Conservation (phyloP, 2,888 invertebrate genomes). For the Melipona beecheii region DNA sequence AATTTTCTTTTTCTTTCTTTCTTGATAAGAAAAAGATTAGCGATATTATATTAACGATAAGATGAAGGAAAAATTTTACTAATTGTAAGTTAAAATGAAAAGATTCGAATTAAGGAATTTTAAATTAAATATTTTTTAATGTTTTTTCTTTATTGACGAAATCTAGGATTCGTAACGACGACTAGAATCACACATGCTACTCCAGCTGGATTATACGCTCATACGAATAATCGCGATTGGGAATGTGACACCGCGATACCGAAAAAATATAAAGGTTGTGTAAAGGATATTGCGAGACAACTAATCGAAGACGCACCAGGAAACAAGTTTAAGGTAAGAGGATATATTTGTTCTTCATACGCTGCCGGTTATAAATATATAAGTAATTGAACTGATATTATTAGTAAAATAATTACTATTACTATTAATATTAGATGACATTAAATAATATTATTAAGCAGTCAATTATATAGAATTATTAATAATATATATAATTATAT, state of each 20-base stretch:
- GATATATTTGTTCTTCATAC: not conserved
- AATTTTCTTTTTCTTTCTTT: not conserved
- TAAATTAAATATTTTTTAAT: no score
- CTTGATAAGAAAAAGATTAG: not conserved
- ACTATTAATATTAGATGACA: no score
- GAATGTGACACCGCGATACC: slow-evolving; percentile 85
- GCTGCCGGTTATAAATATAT: not conserved
- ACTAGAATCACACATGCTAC: slow-evolving; percentile 89
- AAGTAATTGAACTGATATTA: not conserved
- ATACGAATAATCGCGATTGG: slow-evolving; percentile 86
- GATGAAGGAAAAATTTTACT: no score
- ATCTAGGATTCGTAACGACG: slow-evolving; percentile 87
- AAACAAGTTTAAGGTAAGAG: slow-evolving; percentile 86
- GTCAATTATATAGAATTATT: no score
- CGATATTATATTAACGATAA: no score
- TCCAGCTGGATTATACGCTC: slow-evolving; percentile 87
- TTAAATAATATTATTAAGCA: no score
- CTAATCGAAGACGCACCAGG: slow-evolving; percentile 87
- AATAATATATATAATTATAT: no score
- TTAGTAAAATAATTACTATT: no score
- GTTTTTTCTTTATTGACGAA: not conserved
- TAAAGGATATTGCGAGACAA: slow-evolving; percentile 87
- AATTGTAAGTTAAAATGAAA: no score
- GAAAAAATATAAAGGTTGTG: slow-evolving; percentile 79
- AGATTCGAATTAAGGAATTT: no score